These are phyloP conservation scores for Hirtodrosophila cameraria DNA, from an alignment of 2,888 invertebrate species.

Conservation along the genomic window DNA sequence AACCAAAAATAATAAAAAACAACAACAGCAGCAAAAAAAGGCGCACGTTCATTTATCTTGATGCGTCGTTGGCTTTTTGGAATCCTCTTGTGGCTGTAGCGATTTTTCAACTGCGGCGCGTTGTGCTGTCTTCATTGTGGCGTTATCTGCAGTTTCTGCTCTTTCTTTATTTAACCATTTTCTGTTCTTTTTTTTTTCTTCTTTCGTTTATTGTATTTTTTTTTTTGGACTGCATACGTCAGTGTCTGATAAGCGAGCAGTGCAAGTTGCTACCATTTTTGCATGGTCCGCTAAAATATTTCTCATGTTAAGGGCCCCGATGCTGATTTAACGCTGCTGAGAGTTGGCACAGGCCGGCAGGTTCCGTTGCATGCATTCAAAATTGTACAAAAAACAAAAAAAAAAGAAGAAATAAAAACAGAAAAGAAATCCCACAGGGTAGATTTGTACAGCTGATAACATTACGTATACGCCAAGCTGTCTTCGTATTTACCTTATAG, in stretches of 20 bases:
- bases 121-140: constrained; percentile 79
- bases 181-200: constrained; percentile 14
- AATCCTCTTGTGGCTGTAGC: constrained; percentile 31
- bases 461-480: constrained; percentile 75
- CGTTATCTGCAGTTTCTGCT: constrained; percentile 63
- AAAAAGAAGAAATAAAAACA: neutral
- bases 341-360: constrained; percentile 14
- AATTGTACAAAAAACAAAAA: neutral
- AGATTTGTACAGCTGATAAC: constrained; percentile 70
- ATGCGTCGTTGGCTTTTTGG: constrained; percentile 47
- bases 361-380: constrained; percentile 37
- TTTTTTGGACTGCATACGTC: constrained; percentile 64
- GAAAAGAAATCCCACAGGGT: constrained; percentile 57
- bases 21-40: constrained; percentile 24
- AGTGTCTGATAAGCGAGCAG: constrained; percentile 69
- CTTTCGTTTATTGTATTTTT: neutral
- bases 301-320: constrained; percentile 70
- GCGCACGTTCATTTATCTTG: constrained; percentile 72
- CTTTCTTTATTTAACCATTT: constrained; percentile 37
- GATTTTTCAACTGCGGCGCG: constrained; percentile 79
- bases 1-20: constrained; percentile 3
- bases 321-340: constrained; percentile 55
- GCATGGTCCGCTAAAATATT: constrained; percentile 78
- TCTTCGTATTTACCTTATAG: constrained; percentile 70
- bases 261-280: constrained; percentile 74